These are phyloP conservation scores for Trachelipus rathkii DNA, from an alignment of 1,140 invertebrate species.

Conservation along the genomic window DNA sequence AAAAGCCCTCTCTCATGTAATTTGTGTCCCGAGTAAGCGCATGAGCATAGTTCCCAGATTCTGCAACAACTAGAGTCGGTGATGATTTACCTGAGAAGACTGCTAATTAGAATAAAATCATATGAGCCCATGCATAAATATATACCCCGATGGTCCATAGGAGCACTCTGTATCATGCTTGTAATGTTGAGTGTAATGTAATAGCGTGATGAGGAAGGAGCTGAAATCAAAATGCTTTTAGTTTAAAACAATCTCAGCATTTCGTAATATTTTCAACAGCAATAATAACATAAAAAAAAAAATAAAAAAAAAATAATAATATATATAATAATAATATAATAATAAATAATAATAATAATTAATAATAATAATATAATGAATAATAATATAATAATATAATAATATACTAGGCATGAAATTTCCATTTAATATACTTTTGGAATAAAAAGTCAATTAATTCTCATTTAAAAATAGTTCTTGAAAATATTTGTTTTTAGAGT, in stretches of 20 bases:
- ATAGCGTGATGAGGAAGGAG: constrained; percentile 61
- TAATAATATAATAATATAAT: too few relatives aligned
- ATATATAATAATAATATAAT: background rate
- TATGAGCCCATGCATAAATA: constrained; percentile 93
- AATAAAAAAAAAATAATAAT: background rate
- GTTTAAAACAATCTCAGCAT: background rate
- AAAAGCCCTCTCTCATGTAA: constrained; percentile 86
- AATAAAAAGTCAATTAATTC: too few relatives aligned
- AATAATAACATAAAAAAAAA: background rate
- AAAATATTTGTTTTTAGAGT: too few relatives aligned
- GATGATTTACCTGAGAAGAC: constrained; percentile 90
- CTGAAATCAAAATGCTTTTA: constrained; percentile 10
- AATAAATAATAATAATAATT: background rate
- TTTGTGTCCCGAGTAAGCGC: constrained; percentile 87
- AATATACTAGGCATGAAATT: too few relatives aligned
- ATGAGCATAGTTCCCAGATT: constrained; percentile 90
- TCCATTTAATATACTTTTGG: too few relatives aligned
- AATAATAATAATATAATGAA: too few relatives aligned
- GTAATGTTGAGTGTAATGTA: constrained; percentile 85
- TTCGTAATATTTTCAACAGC: background rate
- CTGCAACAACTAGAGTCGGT: constrained; percentile 76
- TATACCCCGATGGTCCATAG: constrained; percentile 94
- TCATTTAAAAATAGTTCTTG: too few relatives aligned
- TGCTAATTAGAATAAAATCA: constrained; percentile 73
- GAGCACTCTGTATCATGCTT: constrained; percentile 86